Evolutionary conservation across 64 coral and sea anemone genomes (phyloP).

Genomic region (Trachythela sp.): DNA sequence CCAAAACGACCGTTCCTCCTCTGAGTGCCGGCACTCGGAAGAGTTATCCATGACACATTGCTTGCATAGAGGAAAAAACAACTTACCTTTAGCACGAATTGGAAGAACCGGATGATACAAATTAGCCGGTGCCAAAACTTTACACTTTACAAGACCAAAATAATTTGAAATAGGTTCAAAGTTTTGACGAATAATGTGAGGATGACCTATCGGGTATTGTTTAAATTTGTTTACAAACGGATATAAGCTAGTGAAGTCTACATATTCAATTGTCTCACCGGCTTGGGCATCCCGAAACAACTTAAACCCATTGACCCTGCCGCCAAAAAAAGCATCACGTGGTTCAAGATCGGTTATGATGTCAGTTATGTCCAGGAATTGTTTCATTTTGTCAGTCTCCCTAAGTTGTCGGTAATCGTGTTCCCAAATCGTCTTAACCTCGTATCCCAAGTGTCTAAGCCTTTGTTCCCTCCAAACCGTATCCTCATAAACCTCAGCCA

Average conservation of each 20-base stretch:
- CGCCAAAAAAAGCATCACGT: not conserved
- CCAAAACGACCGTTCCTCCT: no score
- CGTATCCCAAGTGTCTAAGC: not conserved
- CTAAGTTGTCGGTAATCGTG: not conserved
- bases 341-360: not conserved
- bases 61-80: conserved; percentile 8
- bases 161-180: conserved; percentile 30
- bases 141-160: conserved; percentile 22
- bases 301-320: not conserved
- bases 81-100: not conserved
- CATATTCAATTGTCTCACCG: conserved; percentile 17
- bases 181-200: not conserved
- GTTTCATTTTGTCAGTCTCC: not conserved
- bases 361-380: not conserved
- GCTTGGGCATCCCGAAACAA: no score
- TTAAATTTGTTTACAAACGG: not conserved
- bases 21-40: no score
- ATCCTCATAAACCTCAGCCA: not conserved
- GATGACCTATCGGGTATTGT: not conserved
- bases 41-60: no score
- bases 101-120: no score
- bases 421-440: not conserved
- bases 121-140: not conserved
- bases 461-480: not conserved
- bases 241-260: not conserved